phyloP scores from a whole-genome alignment of 2,797 vertebrate species.

The Mormyrus hasselquistii region DNA sequence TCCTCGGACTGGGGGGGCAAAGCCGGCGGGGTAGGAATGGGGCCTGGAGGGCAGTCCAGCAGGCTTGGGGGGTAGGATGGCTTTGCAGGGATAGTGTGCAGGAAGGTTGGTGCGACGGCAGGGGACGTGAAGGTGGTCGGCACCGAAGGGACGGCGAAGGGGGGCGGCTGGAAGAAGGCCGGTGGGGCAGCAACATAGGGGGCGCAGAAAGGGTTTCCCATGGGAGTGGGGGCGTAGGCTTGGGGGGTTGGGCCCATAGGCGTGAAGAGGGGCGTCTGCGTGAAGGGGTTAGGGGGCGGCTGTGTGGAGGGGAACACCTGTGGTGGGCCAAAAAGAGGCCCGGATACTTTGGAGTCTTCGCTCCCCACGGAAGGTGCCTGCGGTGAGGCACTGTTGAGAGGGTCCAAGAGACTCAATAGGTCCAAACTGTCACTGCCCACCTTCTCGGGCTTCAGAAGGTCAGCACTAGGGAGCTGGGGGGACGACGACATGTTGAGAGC shows the following conservation, averaged over 20 bases:
- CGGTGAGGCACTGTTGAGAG: constrained; percentile 53
- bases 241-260: constrained; percentile 54
- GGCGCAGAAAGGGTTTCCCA: constrained; percentile 68
- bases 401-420: constrained; percentile 83
- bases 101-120: constrained; percentile 41
- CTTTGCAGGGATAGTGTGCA: constrained; percentile 53
- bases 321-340: constrained; percentile 53
- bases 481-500: constrained; percentile 46
- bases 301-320: constrained; percentile 57
- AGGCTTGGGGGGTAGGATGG: constrained; percentile 64
- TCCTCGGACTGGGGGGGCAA: constrained; percentile 53
- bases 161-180: constrained; percentile 59
- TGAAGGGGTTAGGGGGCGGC: constrained; percentile 75
- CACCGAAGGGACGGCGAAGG: constrained; percentile 64
- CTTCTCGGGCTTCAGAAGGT: constrained; percentile 64
- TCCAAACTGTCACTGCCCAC: constrained; percentile 53
- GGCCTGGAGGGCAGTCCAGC: constrained; percentile 42
- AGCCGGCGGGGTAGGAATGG: constrained; percentile 42
- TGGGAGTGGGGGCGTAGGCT: constrained; percentile 57
- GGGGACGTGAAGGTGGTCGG: constrained; percentile 73
- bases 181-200: constrained; percentile 56
- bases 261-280: constrained; percentile 58
- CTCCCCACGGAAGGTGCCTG: constrained; percentile 26
- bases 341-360: constrained; percentile 35
- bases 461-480: constrained; percentile 40